Base-by-base conservation (phyloP, 2,888 invertebrate genomes). In the Tipula helvola region DNA sequence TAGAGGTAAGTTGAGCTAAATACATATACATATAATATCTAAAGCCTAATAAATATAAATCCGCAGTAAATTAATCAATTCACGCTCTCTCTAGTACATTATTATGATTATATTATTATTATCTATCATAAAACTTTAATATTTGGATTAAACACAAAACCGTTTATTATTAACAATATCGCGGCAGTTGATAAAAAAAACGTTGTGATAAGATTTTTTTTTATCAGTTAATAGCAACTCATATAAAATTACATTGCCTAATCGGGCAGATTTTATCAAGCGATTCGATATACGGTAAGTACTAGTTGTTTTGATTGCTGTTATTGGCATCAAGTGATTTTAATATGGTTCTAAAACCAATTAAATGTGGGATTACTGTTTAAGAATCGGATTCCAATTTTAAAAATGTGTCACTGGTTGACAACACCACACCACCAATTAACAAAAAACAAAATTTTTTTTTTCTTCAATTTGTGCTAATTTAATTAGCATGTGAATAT, bases 1-100 rank as follows among this genome's bases (percentile, higher is more conserved):
- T 95, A 88, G 88, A 90, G 89, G 95, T 95, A 90, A 92, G 92
- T 91, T 41, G 18, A 86, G 16, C n/a, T 10, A 10, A 3, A 16
- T 52, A 52, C 16, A 1, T 39, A 7, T 39, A 39, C 39, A 39
- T 52, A 52, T 41, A 57, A 47, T 71, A 28, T 28, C 28, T 28
- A 28, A 28, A 28, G 28, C 28, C 28, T 71, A 8, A 71, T 71
- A 71, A 71, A 71, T 28, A 71, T 71, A 71, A 71, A 71, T 28
- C 71, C 71, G 28, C 28, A 71, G 71, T 71, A 71, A 71, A 71
- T 71, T 71, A 71, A 71, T 71, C 71, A 71, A 28, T 71, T 71
- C 71, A 57, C 8, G 52, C 18, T 57, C 52, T 52, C 52, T 42
- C 12, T 42, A 47, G 47, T 47, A 47, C n/a, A 47, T 47, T 18